Evolutionary conservation across 1,140 invertebrate species (phyloP).

Genomic region (Saccostrea glomerata): DNA sequence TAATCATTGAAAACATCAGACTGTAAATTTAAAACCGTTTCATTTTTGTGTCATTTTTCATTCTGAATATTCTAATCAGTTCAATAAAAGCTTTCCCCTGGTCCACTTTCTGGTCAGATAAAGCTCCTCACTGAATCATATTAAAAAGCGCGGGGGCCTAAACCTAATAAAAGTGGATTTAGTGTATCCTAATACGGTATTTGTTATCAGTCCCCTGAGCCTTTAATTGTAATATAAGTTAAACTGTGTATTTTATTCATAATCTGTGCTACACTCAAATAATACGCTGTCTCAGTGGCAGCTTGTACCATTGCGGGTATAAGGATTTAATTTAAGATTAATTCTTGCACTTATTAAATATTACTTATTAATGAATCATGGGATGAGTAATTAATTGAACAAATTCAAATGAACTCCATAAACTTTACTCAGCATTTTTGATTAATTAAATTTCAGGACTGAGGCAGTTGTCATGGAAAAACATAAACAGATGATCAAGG

Average conservation of each 20-base stretch:
- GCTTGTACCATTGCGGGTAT: neutral
- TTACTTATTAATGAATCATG: neutral
- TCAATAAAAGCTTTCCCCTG: neutral
- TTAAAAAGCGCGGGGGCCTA: neutral
- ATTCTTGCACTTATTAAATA: neutral
- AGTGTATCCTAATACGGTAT: constrained; percentile 16
- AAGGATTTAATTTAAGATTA: constrained; percentile 3
- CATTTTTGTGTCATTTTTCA: neutral
- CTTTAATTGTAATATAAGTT: constrained; percentile 26
- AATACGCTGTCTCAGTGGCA: neutral
- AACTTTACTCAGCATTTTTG: neutral
- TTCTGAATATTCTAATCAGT: neutral
- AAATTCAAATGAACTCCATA: neutral
- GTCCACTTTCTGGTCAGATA: constrained; percentile 23
- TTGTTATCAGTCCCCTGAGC: constrained; percentile 17
- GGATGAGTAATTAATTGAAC: constrained; percentile 26
- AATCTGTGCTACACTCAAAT: neutral
- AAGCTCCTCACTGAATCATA: neutral
- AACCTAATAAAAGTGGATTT: constrained; percentile 21
- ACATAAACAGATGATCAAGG: neutral
- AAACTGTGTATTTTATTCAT: constrained; percentile 10
- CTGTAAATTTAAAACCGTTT: neutral
- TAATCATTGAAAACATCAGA: neutral
- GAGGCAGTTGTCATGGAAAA: neutral
- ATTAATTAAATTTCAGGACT: neutral